phyloP scores from a whole-genome alignment of 2,797 vertebrate genomes.

The Aeoliscus strigatus region DNA sequence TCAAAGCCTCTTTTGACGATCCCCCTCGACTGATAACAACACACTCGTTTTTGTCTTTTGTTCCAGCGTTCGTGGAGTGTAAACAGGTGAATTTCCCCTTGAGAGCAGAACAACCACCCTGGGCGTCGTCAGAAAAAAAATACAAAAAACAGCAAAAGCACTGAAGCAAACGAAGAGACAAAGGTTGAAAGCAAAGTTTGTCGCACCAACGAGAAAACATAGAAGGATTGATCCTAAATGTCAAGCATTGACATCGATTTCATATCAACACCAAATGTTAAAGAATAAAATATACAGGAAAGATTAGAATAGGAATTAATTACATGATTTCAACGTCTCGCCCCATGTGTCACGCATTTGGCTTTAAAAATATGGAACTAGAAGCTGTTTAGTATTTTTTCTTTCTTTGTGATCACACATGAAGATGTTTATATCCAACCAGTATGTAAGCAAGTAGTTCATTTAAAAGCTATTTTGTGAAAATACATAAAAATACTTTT shows the following conservation, averaged over 20 bases:
- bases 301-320: constrained; percentile 94
- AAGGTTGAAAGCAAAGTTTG: constrained; percentile 43
- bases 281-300: constrained; percentile 95
- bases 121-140: constrained; percentile 67
- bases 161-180: constrained; percentile 63
- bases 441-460: constrained; percentile 94
- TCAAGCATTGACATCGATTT: constrained; percentile 91
- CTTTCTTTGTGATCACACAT: constrained; percentile 75
- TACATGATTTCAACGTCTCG: constrained; percentile 85
- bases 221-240: constrained; percentile 90
- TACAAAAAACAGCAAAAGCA: constrained; percentile 65
- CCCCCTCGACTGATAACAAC: too few species aligned
- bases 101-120: constrained; percentile 61
- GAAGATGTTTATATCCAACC: constrained; percentile 81
- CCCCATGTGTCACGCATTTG: constrained; percentile 89
- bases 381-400: constrained; percentile 77
- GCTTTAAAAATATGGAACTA: constrained; percentile 91
- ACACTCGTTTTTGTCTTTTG: constrained; percentile 35
- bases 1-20: constrained; percentile 63
- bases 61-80: constrained; percentile 64
- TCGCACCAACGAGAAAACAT: constrained; percentile 81
- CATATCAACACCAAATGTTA: constrained; percentile 97
- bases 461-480: constrained; percentile 99
- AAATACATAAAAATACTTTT: constrained; percentile 99
- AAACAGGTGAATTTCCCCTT: constrained; percentile 58